Evolutionary conservation across 2,888 invertebrate genomes (phyloP).

Genomic region (Drosophila tripunctata): DNA sequence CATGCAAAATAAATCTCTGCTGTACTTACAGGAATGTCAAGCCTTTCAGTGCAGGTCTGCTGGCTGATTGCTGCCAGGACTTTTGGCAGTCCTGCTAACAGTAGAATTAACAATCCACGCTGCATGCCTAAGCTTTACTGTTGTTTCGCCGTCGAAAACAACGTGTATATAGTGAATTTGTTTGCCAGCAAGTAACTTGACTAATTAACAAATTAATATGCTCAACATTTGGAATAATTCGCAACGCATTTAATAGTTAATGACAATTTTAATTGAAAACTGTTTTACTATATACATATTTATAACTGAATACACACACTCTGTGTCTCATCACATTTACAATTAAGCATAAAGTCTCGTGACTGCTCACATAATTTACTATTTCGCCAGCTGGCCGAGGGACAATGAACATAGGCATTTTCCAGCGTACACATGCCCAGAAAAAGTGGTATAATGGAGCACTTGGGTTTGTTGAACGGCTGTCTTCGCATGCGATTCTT

Average conservation of each 20-base stretch:
- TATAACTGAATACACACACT: constrained; percentile 21
- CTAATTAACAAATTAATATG: constrained; percentile 1
- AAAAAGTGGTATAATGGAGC: constrained; percentile 38
- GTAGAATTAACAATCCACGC: background rate
- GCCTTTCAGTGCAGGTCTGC: background rate
- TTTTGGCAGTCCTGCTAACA: background rate
- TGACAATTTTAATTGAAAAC: background rate
- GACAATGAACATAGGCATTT: constrained; percentile 48
- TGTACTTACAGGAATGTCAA: constrained; percentile 15
- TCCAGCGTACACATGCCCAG: constrained; percentile 38
- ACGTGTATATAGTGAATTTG: background rate
- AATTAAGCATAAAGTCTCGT: constrained; percentile 32
- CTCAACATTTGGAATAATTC: background rate
- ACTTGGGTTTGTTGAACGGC: constrained; percentile 5
- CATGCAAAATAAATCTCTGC: background rate
- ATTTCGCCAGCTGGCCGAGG: constrained; percentile 50
- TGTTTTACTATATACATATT: too few species aligned
- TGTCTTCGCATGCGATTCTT: constrained; percentile 1
- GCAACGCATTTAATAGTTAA: background rate
- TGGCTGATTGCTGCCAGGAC: background rate
- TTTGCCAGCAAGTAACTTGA: background rate
- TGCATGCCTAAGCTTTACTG: constrained; percentile 4
- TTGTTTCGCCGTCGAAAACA: background rate
- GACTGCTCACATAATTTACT: constrained; percentile 43
- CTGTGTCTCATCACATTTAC: constrained; percentile 18